Evolutionary conservation across 2,888 invertebrate species (phyloP), one percentile per base, ranked within the genome.

Genomic region (Xylota segnis): DNA sequence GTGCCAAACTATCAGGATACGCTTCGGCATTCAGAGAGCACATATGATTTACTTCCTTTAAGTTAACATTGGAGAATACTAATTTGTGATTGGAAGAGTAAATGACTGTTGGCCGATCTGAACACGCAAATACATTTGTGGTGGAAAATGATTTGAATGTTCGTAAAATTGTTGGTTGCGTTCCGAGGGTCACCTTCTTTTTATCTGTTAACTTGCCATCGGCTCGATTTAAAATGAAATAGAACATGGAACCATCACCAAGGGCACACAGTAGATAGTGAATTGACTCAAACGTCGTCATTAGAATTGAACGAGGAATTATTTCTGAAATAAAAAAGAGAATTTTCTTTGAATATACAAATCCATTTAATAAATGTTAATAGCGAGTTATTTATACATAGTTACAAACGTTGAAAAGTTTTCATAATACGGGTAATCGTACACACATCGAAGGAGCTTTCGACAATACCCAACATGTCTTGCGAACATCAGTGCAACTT

Each of bases 11-110:
- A 93, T 99, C 98, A 0, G 98, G 97, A 92, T 99, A 99, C 0
- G 98, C 97, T 90, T 97, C 96, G 0, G 99, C 97, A 93, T 99
- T 98, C 18, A 99, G 93, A 0, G 98, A 98, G 92, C 99, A 99
- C 98, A 99, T 99, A 90, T 99, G 98, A 90, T 97, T 97, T 0
- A 99, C 98, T 92, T 97, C 97, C 90, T 97, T 97, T 68, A 98
- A 94, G 91, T 98, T 98, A 1, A 98, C 99, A 93, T 99, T 99
- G n/a, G 98, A 98, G 93, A 99, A 99, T 3, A 99, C 98, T 37
- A 99, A 94, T 92, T 99, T 99, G 92, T 98, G 98, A 93, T 99
- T 99, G n/a, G 98, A 98, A 5, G 98, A 99, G 93, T 99, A 99
- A 88, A 99, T 99, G 12, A 99, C 99, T 0, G 99, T 99, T 0